Evolutionary conservation across 2,113 vertebrate genomes (phyloP).

Genomic region (Burhinus bistriatus): DNA sequence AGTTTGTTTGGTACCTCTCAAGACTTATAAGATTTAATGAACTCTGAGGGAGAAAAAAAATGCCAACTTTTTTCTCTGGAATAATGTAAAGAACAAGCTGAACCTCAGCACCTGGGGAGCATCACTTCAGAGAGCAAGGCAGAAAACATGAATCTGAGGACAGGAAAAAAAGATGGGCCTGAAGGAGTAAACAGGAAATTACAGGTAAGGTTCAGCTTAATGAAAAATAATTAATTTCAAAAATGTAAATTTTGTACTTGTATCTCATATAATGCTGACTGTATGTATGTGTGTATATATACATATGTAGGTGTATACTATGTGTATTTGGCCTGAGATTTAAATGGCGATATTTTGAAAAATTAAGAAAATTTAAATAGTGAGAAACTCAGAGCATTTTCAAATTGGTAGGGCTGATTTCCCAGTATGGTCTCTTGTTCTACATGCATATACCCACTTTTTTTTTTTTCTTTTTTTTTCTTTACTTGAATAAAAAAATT

Average conservation of each 20-base stretch:
- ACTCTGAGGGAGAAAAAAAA: neutral
- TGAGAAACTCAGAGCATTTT: neutral
- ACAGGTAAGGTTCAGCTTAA: neutral
- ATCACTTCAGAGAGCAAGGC: neutral
- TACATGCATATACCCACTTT: neutral
- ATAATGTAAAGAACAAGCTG: neutral
- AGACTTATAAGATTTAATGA: neutral
- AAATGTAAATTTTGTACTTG: neutral
- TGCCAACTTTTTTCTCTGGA: neutral
- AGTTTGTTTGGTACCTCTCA: neutral
- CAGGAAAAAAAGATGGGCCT: neutral
- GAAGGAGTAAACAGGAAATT: neutral
- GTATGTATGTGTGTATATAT: too few relatives aligned
- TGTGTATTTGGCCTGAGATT: neutral
- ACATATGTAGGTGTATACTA: neutral
- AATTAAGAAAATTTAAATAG: neutral
- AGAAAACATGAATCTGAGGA: neutral
- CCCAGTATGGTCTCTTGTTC: neutral
- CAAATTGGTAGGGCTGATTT: neutral
- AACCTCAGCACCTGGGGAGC: neutral
- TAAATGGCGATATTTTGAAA: neutral
- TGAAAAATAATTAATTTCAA: neutral
- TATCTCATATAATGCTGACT: neutral
- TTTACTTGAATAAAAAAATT: neutral
- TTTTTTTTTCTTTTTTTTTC: neutral